Evolutionary conservation across 2,797 vertebrate genomes (phyloP), one percentile per base, ranked within the genome.

Genomic region (Enteromius unitaeniatus): DNA sequence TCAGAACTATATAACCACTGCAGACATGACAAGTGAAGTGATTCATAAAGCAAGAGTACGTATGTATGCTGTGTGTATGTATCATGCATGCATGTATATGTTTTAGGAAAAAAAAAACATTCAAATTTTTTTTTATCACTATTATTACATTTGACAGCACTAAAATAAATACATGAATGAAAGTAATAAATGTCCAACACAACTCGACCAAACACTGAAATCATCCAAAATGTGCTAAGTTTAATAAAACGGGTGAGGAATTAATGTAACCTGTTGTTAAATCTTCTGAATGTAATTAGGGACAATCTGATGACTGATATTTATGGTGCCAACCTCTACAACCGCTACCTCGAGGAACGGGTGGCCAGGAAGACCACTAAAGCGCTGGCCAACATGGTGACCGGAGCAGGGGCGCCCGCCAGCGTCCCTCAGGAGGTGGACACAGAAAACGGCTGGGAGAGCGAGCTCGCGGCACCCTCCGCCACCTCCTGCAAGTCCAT

Each of bases 251-350:
- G 23, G 8, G 49, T n/a, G 9, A 5, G 8, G 2, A 55, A 58
- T 28, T 0, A 17, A 28, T 49, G 42, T 47, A 49, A 2, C 19
- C 42, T 23, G 21, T 67, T 73, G 23, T 65, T 79, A 19, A 53
- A 11, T 79, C 15, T 64, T 68, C 60, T 21, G 11, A 69, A 58
- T 69, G 67, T 11, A 13, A 81, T 21, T 88, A 98, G 97, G 15
- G 97, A 97, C 90, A 98, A 98, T 42, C 84, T 96, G 74, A 97
- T 96, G 96, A 97, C 97, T 0, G 97, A 97, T 10, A 93, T 98
- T 78, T 98, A 97, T 1, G 97, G 97, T 19, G 97, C 97, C 13
- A 97, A 97, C 90, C 93, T 97, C 42, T 98, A 96, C 92, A 96
- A 97, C 89, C 95, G 95, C 72, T 96, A 94, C 92, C 95, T 98